Conservation (phyloP, 2,888 invertebrate genomes). For the Drosophila imparisetae region DNA sequence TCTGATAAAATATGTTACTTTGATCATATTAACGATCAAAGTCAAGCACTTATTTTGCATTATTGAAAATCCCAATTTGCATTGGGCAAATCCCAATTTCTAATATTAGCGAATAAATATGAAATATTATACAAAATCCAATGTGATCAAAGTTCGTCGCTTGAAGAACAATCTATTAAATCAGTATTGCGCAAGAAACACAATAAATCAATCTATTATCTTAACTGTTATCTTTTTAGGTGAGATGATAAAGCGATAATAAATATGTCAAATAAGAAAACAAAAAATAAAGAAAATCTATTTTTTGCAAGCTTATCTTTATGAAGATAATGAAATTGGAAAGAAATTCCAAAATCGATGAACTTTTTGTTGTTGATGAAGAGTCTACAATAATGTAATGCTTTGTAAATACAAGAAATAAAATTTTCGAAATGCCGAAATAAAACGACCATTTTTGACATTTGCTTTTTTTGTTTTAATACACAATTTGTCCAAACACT, state of each 20-base stretch:
- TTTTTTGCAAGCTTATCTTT: neutral
- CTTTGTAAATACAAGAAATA: neutral
- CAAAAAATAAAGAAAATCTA: neutral
- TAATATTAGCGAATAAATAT: conserved; percentile 13
- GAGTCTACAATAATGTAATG: neutral
- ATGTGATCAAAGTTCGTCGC: neutral
- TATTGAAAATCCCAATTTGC: neutral
- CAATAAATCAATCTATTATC: neutral
- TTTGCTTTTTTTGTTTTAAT: conserved; percentile 69
- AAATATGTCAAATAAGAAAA: neutral
- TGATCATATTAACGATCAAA: neutral
- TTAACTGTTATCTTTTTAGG: neutral
- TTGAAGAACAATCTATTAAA: conserved; percentile 5
- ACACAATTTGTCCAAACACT: conserved; percentile 83
- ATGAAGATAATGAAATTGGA: neutral
- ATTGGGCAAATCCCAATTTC: conserved; percentile 5
- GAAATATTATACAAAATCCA: conserved; percentile 23
- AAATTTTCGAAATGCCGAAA: conserved; percentile 9
- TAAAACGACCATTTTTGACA: conserved; percentile 49
- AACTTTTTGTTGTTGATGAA: neutral
- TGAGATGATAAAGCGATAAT: neutral
- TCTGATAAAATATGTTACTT: neutral
- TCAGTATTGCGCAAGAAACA: neutral
- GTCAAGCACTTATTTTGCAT: conserved; percentile 5
- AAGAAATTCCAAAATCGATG: neutral